phyloP scores from a whole-genome alignment of 2,888 invertebrate species.

The Hypselothyrea guttata region DNA sequence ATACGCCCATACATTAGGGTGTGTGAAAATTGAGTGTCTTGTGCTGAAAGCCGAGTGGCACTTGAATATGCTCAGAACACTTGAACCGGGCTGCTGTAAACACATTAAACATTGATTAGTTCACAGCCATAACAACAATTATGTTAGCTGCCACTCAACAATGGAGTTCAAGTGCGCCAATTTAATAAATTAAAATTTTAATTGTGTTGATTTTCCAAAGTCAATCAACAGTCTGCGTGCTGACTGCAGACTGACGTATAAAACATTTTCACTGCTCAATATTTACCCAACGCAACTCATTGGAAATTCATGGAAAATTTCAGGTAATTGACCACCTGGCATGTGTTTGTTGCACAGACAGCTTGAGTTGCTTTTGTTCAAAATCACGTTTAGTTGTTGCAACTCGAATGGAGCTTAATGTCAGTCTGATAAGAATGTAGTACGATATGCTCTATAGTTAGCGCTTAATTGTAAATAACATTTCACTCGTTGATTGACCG shows the following conservation, averaged over 20 bases:
- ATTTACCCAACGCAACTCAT: slow-evolving; percentile 56
- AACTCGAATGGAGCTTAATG: background rate
- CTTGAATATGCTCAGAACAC: too few relatives aligned
- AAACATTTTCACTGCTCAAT: slow-evolving; percentile 45
- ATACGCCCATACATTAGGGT: slow-evolving; percentile 15
- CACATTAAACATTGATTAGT: background rate
- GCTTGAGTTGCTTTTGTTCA: slow-evolving; percentile 16
- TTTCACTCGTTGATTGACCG: too few relatives aligned
- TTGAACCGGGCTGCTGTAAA: background rate
- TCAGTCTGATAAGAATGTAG: background rate
- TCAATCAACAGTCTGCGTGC: slow-evolving; percentile 20
- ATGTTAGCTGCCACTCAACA: slow-evolving; percentile 7
- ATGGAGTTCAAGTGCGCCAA: slow-evolving; percentile 40
- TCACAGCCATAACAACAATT: too few relatives aligned
- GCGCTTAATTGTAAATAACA: too few relatives aligned
- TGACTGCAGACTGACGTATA: slow-evolving; percentile 3
- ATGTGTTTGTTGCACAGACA: too few relatives aligned
- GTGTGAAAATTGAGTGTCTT: slow-evolving; percentile 8
- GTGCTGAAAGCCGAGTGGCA: background rate
- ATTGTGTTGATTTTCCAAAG: slow-evolving; percentile 60
- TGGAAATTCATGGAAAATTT: slow-evolving; percentile 66
- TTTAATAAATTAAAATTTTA: slow-evolving; percentile 53
- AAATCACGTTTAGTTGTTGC: slow-evolving; percentile 2
- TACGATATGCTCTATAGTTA: too few relatives aligned
- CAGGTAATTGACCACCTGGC: slow-evolving; percentile 37